A percentile compares a stretch with the other conserved stretches of the same genome.
These are phyloP conservation scores for Eupleurogrammus muticus DNA, from an alignment of 2,797 vertebrate genomes.

Conservation along the genomic window DNA sequence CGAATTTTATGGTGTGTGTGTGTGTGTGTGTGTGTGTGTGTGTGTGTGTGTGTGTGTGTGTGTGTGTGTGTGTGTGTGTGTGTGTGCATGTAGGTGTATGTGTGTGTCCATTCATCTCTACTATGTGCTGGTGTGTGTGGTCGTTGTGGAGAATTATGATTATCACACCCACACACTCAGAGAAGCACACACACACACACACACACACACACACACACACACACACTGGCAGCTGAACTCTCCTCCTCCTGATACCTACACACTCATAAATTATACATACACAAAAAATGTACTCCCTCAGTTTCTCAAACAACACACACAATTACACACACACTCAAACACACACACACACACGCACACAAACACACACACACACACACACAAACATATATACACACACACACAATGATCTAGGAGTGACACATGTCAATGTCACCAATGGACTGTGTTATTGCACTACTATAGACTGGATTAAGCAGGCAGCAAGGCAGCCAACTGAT, in stretches of 20 bases:
- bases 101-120: constrained; percentile 44
- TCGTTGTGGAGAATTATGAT: constrained; percentile 57
- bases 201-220: background rate
- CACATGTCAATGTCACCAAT: no score
- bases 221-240: constrained; percentile 28
- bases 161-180: background rate
- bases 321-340: constrained; percentile 15
- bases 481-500: background rate
- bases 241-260: constrained; percentile 8
- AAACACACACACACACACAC: constrained; percentile 16
- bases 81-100: constrained; percentile 24
- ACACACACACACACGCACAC: constrained; percentile 22
- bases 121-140: constrained; percentile 30
- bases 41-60: constrained; percentile 36
- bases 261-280: constrained; percentile 13
- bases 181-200: constrained; percentile 24
- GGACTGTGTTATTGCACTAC: no score
- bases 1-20: constrained; percentile 31
- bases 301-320: background rate
- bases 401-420: no score
- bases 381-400: constrained; percentile 26
- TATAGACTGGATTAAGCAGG: no score
- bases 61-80: constrained; percentile 24
- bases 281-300: background rate
- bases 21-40: background rate